Evolutionary conservation across 2,888 invertebrate genomes (phyloP).

Genomic region (Brenthis ino): DNA sequence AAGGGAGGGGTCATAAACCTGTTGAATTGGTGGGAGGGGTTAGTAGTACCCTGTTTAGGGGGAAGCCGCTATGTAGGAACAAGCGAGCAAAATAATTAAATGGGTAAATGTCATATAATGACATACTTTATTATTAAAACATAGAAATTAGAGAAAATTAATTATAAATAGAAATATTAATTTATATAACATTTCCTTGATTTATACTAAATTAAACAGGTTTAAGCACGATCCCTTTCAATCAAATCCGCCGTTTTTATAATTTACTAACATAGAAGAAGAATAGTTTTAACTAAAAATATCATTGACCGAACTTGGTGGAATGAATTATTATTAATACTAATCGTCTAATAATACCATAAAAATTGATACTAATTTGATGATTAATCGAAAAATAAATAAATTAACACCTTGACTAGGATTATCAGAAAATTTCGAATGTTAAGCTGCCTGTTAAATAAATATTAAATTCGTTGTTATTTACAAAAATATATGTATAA

Average conservation of each 20-base stretch:
- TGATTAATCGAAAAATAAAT: slow-evolving; percentile 69
- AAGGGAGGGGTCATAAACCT: slow-evolving; percentile 20
- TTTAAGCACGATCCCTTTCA: neutral
- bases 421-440: slow-evolving; percentile 74
- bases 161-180: no score
- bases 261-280: slow-evolving; percentile 20
- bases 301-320: slow-evolving; percentile 58
- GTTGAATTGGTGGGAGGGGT: slow-evolving; percentile 22
- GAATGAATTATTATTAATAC: slow-evolving; percentile 64
- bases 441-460: slow-evolving; percentile 65
- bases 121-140: no score
- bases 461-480: slow-evolving; percentile 77
- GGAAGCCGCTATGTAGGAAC: slow-evolving; percentile 3
- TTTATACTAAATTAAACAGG: neutral
- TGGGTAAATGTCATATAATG: no score
- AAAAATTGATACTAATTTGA: slow-evolving; percentile 64
- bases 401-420: slow-evolving; percentile 79
- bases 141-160: no score
- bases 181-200: neutral
- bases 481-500: slow-evolving; percentile 73
- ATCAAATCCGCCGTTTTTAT: slow-evolving; percentile 9
- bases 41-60: slow-evolving; percentile 7
- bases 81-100: neutral
- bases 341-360: slow-evolving; percentile 46
- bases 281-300: slow-evolving; percentile 42